phyloP scores from a whole-genome alignment of 2,113 vertebrate species.

The Synodontis membranacea region DNA sequence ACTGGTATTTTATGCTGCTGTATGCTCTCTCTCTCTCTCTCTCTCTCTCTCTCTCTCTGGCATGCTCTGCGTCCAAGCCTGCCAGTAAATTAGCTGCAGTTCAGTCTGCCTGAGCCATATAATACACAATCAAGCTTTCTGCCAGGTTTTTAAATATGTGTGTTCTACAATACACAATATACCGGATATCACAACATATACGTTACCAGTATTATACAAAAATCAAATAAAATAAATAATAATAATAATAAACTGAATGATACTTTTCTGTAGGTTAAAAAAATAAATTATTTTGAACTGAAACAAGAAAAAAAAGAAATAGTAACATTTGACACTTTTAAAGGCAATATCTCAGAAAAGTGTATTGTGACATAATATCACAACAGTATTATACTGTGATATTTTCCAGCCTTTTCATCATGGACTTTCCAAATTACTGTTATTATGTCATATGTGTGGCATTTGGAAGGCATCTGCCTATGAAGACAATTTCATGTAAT shows the following conservation, averaged over 20 bases:
- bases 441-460: background rate
- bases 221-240: no score
- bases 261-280: background rate
- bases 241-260: background rate
- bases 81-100: conserved; percentile 15
- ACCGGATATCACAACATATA: background rate
- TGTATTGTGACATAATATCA: background rate
- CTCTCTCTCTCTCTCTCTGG: background rate
- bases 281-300: background rate
- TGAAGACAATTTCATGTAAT: background rate
- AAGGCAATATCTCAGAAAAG: background rate
- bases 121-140: conserved; percentile 12
- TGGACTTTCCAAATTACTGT: background rate
- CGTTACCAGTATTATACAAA: background rate
- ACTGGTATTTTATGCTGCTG: background rate
- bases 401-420: background rate
- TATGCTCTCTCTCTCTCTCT: background rate
- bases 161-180: background rate
- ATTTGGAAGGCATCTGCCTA: background rate
- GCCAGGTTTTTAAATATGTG: conserved; percentile 1
- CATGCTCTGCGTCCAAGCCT: background rate
- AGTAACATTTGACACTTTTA: background rate
- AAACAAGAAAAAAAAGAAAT: background rate
- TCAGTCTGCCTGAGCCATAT: conserved; percentile 1
- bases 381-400: background rate